These are phyloP conservation scores for Folsomia candida DNA, from an alignment of 2,888 invertebrate species.

Conservation along the genomic window DNA sequence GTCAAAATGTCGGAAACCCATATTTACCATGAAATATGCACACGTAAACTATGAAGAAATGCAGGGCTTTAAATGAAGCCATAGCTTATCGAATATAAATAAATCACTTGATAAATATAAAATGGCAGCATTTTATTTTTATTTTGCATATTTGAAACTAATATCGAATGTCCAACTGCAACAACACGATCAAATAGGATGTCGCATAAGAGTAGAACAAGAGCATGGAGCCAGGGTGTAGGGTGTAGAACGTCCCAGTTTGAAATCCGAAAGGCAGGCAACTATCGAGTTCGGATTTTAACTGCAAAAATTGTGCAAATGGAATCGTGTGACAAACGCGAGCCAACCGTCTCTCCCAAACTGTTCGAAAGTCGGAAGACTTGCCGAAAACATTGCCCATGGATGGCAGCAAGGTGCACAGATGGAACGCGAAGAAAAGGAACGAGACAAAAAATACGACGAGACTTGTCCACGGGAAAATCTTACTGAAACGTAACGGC, in stretches of 20 bases:
- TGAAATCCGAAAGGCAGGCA: constrained; percentile 10
- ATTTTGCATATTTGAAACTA: background rate
- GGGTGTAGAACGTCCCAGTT: constrained; percentile 13
- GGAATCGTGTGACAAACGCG: background rate
- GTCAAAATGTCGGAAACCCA: constrained; percentile 10
- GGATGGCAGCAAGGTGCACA: constrained; percentile 9
- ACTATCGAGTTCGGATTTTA: constrained; percentile 4
- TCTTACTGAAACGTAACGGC: constrained; percentile 8
- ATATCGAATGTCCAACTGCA: constrained; percentile 13
- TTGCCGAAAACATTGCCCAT: constrained; percentile 11
- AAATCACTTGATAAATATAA: no score
- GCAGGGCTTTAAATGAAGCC: no score
- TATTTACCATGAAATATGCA: background rate
- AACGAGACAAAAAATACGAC: constrained; percentile 19
- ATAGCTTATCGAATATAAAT: no score
- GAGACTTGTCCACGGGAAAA: constrained; percentile 8
- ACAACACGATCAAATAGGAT: constrained; percentile 14
- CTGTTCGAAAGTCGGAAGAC: constrained; percentile 8
- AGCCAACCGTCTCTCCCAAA: constrained; percentile 7
- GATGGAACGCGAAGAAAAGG: constrained; percentile 4
- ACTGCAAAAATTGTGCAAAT: background rate
- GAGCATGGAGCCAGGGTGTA: constrained; percentile 12
- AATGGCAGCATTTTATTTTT: no score
- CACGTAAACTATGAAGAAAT: no score
- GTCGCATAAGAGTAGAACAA: constrained; percentile 20